phyloP scores from a whole-genome alignment of 2,888 invertebrate species.

The Anarsia innoxiella region DNA sequence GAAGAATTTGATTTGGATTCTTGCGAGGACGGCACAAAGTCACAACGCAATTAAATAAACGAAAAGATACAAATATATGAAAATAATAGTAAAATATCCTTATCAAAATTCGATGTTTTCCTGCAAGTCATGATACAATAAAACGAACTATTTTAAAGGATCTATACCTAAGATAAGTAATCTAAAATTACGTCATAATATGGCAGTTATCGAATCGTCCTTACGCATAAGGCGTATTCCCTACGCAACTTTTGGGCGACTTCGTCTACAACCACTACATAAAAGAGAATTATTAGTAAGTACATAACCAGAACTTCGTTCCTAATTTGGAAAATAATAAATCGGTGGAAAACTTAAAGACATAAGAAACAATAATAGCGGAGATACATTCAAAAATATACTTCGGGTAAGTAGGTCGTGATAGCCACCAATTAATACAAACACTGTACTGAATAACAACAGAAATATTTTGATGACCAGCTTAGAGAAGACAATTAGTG shows the following conservation, averaged over 20 bases:
- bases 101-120: conserved; percentile 64
- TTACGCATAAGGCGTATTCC: conserved; percentile 60
- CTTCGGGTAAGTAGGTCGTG: too few relatives aligned
- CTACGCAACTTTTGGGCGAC: conserved; percentile 40
- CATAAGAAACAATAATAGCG: neutral
- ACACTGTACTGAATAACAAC: too few relatives aligned
- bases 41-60: conserved; percentile 42
- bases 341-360: conserved; percentile 58
- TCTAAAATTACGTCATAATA: conserved; percentile 73
- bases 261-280: conserved; percentile 42
- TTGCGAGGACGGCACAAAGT: conserved; percentile 32
- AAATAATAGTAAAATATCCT: conserved; percentile 45
- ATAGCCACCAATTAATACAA: neutral
- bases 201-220: conserved; percentile 74
- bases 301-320: conserved; percentile 62
- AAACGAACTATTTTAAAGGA: conserved; percentile 56
- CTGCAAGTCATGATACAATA: conserved; percentile 59
- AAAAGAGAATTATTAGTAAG: too few relatives aligned
- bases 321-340: conserved; percentile 53
- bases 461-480: too few relatives aligned
- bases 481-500: too few relatives aligned
- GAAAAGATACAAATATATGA: conserved; percentile 39
- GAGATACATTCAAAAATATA: too few relatives aligned
- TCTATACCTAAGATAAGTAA: conserved; percentile 62
- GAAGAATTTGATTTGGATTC: conserved; percentile 28